phyloP scores from a whole-genome alignment of 2,113 vertebrate genomes.

The Silurus glanis region DNA sequence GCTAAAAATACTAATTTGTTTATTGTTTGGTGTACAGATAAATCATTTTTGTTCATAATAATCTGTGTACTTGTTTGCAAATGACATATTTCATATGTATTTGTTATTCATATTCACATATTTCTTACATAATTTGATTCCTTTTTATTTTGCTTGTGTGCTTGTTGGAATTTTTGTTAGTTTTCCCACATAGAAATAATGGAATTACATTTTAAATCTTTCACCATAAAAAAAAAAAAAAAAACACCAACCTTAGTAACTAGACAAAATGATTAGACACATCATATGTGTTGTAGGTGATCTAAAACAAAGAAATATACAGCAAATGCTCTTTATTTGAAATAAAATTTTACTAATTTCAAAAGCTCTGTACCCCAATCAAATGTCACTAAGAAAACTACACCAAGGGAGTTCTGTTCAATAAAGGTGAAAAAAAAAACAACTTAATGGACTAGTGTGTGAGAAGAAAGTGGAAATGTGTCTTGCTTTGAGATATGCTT shows the following conservation, averaged over 20 bases:
- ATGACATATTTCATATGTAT: neutral
- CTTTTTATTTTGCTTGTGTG: neutral
- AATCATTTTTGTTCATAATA: neutral
- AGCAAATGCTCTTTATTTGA: neutral
- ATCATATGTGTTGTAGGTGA: neutral
- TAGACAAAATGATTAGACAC: neutral
- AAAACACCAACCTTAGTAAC: neutral
- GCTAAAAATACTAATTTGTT: neutral
- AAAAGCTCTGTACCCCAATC: neutral
- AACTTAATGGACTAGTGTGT: neutral
- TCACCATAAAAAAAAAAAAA: neutral
- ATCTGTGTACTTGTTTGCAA: neutral
- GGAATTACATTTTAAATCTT: neutral
- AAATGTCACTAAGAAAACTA: neutral
- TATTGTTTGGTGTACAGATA: neutral
- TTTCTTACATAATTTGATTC: neutral
- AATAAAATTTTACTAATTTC: neutral
- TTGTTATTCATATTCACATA: too few species aligned
- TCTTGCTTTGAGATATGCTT: neutral
- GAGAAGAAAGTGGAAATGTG: slow-evolving; percentile 11
- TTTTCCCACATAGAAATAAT: neutral
- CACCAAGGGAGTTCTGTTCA: neutral
- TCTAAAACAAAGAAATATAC: too few species aligned
- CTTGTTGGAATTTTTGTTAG: neutral
- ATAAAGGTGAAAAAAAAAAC: neutral